Evolutionary conservation across 1,140 invertebrate genomes (phyloP).

Genomic region (Drosophila pandora): DNA sequence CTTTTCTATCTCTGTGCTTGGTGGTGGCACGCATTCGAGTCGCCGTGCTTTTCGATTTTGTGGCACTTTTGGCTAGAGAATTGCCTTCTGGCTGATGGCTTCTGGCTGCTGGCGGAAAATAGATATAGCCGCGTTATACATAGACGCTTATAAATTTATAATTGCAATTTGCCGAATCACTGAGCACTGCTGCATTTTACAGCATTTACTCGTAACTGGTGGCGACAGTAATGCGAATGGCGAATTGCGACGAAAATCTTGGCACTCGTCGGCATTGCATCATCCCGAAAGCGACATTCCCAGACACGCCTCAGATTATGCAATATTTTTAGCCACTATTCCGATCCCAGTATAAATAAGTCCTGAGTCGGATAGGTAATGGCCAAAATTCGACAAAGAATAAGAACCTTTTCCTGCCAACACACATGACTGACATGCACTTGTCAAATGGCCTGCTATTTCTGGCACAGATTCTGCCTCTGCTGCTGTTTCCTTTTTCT

Average conservation of each 20-base stretch:
- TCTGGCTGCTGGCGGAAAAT: conserved; percentile 1
- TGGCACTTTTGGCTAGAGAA: conserved; percentile 29
- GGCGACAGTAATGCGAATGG: conserved; percentile 53
- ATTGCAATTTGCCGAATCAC: conserved; percentile 58
- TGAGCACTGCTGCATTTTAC: conserved; percentile 26
- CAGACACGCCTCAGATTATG: conserved; percentile 77
- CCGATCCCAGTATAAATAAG: conserved; percentile 40
- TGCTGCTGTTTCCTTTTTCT: conserved; percentile 10
- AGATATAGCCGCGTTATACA: conserved; percentile 21
- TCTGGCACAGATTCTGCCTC: conserved; percentile 53
- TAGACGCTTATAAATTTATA: conserved; percentile 51
- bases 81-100: conserved; percentile 9
- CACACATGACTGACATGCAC: conserved; percentile 68
- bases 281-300: conserved; percentile 71
- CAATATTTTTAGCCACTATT: conserved; percentile 59
- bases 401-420: conserved; percentile 15
- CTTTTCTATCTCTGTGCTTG: conserved; percentile 18
- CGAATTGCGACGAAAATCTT: conserved; percentile 64
- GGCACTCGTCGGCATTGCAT: conserved; percentile 69
- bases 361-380: conserved; percentile 27
- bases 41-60: conserved; percentile 19
- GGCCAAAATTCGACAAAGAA: conserved; percentile 31
- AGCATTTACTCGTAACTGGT: conserved; percentile 52
- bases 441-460: conserved; percentile 74
- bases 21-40: conserved; percentile 5